Evolutionary conservation across 2,888 invertebrate species (phyloP), one percentile per base, ranked within the genome.

Genomic region (Quadriops clusia): DNA sequence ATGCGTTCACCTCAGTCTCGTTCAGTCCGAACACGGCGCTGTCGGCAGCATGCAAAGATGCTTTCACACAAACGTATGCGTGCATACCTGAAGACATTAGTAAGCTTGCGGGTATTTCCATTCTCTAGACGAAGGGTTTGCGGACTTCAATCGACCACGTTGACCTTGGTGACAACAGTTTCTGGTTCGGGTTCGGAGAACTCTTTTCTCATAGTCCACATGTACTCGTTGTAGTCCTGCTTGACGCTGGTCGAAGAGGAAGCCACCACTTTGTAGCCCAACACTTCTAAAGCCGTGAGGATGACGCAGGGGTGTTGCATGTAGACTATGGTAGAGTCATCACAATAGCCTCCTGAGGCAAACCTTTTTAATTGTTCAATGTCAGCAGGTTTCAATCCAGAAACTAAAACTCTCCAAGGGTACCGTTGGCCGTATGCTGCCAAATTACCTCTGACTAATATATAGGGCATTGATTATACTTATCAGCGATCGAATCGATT

Each of bases 141-240:
- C 16, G 9, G 18, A 37, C 12, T 13, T 40, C 33, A 41, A 29
- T 36, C 31, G 16, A 41, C 38, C 9, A 36, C 41, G 23, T 30
- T 36, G 20, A 30, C 32, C 32, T 43, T 45, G 25, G 36, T 29
- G 14, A 38, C 37, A 15, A 42, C 30, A 37, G 58, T 56, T 22
- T 67, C 68, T 13, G 85, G 85, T 58, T 87, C 86, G 32, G 84
- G 85, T 50, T 82, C 82, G 22, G 75, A 68, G 58, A 86, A 86
- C 48, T 86, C 85, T 58, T 83, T 84, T 67, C 85, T 76, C 82
- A 87, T 83, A 61, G 87, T 89, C 87, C 87, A 87, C 81, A 86
- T 85, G 50, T 86, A 86, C 56, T 87, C 86, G 68, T 84, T 84
- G 55, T 84, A 83, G 56, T 85, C 84, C 61, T 84, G 84, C 58